phyloP scores from a whole-genome alignment of 2,797 vertebrate genomes.

The Tinamus major region DNA sequence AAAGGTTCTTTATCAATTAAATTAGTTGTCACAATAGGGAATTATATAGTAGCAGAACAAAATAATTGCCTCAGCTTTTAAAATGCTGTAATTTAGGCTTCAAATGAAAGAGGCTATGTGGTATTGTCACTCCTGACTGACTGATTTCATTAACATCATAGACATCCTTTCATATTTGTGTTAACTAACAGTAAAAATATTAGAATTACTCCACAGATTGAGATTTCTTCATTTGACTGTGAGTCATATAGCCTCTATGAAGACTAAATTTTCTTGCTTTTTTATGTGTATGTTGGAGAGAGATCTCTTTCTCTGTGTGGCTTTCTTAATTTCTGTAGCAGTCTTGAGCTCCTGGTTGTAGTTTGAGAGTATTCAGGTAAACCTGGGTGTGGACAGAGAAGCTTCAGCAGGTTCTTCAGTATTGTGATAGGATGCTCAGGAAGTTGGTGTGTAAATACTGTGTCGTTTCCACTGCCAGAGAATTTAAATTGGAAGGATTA shows the following conservation, averaged over 20 bases:
- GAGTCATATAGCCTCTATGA: not conserved
- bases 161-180: not conserved
- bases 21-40: not conserved
- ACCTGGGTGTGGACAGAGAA: rapidly evolving
- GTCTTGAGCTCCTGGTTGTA: not conserved
- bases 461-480: not conserved
- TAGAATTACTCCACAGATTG: not conserved
- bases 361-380: not conserved
- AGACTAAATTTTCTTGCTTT: not conserved
- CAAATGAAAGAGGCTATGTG: not conserved
- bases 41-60: not conserved
- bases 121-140: not conserved
- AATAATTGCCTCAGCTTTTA: not conserved
- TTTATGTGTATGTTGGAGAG: not conserved
- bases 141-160: not conserved
- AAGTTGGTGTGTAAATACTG: not conserved
- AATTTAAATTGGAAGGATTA: not conserved
- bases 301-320: not conserved
- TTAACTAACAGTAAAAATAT: not conserved
- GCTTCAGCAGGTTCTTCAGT: not conserved
- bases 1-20: not conserved
- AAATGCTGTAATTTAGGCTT: not conserved
- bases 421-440: rapidly evolving
- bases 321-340: not conserved
- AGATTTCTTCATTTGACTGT: not conserved